phyloP scores from a whole-genome alignment of 2,797 vertebrate species.

The Numenius phaeopus region DNA sequence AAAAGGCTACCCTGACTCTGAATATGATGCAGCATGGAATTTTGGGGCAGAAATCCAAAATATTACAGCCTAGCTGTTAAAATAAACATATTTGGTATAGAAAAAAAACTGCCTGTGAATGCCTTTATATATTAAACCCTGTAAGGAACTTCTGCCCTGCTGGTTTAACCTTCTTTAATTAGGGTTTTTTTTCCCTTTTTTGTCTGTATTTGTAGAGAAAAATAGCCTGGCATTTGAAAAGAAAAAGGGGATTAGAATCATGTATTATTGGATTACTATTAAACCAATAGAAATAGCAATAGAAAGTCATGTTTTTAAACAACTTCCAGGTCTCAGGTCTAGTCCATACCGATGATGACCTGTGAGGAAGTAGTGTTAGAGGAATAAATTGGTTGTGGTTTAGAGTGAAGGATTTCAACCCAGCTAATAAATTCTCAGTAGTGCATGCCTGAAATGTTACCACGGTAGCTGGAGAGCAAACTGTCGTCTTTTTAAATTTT shows the following conservation, averaged over 20 bases:
- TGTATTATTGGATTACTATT: conserved; percentile 27
- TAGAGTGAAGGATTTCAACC: background rate
- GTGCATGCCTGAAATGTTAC: background rate
- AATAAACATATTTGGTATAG: background rate
- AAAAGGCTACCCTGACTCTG: background rate
- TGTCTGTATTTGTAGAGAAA: background rate
- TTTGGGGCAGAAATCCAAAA: background rate
- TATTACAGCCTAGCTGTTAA: background rate
- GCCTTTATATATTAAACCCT: background rate
- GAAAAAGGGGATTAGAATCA: background rate
- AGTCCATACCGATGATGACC: background rate
- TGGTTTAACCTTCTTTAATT: conserved; percentile 1
- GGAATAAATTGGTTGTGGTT: background rate
- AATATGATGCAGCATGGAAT: background rate
- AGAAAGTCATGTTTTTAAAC: background rate
- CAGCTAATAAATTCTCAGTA: background rate
- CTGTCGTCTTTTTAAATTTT: background rate
- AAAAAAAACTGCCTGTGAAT: background rate
- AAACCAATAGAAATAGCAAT: background rate
- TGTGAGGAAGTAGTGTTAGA: background rate
- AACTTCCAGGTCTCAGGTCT: background rate
- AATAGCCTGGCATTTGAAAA: background rate
- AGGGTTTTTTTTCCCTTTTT: background rate
- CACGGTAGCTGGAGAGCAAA: background rate
- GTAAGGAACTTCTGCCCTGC: background rate